phyloP scores from a whole-genome alignment of 2,888 invertebrate genomes.

The Liodrosophila aerea region DNA sequence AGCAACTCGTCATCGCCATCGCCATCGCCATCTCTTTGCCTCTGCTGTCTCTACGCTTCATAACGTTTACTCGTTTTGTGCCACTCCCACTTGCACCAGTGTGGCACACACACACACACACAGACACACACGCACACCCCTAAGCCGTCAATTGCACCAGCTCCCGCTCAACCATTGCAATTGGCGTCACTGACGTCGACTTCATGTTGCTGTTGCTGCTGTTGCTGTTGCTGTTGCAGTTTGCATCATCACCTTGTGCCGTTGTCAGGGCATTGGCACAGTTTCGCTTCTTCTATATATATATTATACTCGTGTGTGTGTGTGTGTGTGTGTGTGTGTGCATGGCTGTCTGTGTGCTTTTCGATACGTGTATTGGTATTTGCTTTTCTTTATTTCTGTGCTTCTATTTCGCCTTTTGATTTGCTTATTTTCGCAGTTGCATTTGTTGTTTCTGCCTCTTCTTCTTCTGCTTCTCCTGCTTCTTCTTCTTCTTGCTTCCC shows the following conservation, averaged over 20 bases:
- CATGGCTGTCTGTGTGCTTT: slow-evolving; percentile 11
- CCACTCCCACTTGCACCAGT: not conserved
- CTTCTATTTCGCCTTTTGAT: slow-evolving; percentile 54
- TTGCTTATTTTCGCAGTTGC: slow-evolving; percentile 50
- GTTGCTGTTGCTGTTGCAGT: slow-evolving; percentile 56
- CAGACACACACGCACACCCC: slow-evolving; percentile 2
- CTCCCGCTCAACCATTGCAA: slow-evolving; percentile 43
- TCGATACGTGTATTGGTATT: slow-evolving; percentile 38
- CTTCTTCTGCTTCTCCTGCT: too few relatives aligned
- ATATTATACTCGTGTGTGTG: slow-evolving; percentile 15
- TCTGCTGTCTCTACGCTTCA: not conserved
- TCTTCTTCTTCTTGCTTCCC: too few relatives aligned
- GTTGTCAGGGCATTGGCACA: slow-evolving; percentile 81
- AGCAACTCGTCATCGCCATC: not conserved
- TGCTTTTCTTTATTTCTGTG: slow-evolving; percentile 36
- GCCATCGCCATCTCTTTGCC: not conserved
- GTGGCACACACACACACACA: not conserved
- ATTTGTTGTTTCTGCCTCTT: slow-evolving; percentile 19
- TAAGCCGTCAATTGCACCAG: too few relatives aligned
- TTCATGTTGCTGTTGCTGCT: slow-evolving; percentile 8
- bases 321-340: slow-evolving; percentile 1
- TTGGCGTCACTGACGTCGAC: slow-evolving; percentile 62
- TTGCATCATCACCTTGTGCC: slow-evolving; percentile 80
- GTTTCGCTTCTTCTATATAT: slow-evolving; percentile 57
- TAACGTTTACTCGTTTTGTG: not conserved